Conservation (phyloP, 2,888 invertebrate species). For the Ditula angustiorana region DNA sequence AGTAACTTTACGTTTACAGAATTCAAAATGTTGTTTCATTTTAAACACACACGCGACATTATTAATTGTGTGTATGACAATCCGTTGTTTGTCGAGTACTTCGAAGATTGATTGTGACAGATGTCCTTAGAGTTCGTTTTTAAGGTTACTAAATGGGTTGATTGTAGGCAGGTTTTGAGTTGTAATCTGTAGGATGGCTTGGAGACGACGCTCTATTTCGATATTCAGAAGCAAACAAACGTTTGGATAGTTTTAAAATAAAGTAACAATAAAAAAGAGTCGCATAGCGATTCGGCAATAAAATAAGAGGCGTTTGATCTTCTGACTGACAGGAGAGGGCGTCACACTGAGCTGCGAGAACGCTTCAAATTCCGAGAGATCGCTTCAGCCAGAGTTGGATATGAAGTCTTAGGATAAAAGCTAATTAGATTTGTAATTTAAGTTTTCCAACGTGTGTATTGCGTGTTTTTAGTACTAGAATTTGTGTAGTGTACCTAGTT, state of each 20-base stretch:
- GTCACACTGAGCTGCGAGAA: neutral
- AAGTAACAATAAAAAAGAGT: conserved; percentile 23
- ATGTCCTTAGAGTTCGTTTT: conserved; percentile 17
- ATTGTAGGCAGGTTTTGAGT: neutral
- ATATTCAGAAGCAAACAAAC: neutral
- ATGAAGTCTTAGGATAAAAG: neutral
- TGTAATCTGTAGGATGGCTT: neutral
- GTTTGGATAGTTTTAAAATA: conserved; percentile 9
- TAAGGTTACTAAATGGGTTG: neutral
- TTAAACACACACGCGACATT: conserved; percentile 18
- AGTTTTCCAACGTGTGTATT: neutral
- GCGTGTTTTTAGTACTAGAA: conserved; percentile 36
- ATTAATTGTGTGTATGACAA: conserved; percentile 35
- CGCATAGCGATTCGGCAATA: conserved; percentile 20
- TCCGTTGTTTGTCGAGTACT: conserved; percentile 30
- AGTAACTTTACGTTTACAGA: neutral
- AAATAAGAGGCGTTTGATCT: conserved; percentile 29
- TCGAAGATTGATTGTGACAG: conserved; percentile 33
- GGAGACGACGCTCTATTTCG: neutral
- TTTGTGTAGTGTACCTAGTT: conserved; percentile 62
- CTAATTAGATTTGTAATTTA: neutral
- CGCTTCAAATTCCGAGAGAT: conserved; percentile 11
- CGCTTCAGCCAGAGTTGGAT: neutral
- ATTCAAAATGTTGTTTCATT: conserved; percentile 25
- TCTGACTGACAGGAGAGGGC: conserved; percentile 29